phyloP scores from a whole-genome alignment of 35 echinoderm and acorn worm genomes.

The Heliocidaris tuberculata region DNA sequence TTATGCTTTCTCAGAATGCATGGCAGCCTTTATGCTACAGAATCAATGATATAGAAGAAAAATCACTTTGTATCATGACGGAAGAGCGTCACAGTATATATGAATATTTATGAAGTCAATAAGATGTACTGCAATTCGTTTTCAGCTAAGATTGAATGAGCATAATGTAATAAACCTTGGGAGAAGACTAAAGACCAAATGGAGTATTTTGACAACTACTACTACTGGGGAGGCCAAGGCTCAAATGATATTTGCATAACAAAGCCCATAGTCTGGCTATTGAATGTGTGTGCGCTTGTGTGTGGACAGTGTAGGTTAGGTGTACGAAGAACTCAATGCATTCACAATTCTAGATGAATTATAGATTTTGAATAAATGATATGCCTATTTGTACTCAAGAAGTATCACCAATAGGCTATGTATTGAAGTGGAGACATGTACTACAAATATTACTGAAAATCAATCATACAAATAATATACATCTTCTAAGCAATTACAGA shows the following conservation, averaged over 20 bases:
- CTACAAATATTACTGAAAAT: too few species aligned
- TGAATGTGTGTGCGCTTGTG: neutral
- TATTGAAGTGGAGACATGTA: too few species aligned
- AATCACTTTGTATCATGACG: neutral
- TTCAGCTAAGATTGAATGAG: neutral
- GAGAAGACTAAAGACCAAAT: neutral
- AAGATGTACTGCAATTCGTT: neutral
- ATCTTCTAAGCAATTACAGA: too few species aligned
- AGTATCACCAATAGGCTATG: too few species aligned
- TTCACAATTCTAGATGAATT: too few species aligned
- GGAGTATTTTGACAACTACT: conserved; percentile 2
- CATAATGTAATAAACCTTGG: neutral
- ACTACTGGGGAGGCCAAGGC: neutral
- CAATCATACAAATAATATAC: too few species aligned
- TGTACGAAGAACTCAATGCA: too few species aligned
- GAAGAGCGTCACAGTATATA: neutral
- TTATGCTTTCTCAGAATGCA: neutral
- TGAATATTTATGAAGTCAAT: neutral
- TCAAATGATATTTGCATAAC: neutral
- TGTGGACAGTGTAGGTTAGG: too few species aligned
- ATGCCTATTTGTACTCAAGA: too few species aligned
- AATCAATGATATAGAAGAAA: too few species aligned
- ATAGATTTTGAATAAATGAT: too few species aligned
- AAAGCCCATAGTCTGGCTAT: neutral
- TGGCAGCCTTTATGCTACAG: neutral